Base-by-base conservation (phyloP, 2,113 vertebrate genomes). In the Papio anubis region DNA sequence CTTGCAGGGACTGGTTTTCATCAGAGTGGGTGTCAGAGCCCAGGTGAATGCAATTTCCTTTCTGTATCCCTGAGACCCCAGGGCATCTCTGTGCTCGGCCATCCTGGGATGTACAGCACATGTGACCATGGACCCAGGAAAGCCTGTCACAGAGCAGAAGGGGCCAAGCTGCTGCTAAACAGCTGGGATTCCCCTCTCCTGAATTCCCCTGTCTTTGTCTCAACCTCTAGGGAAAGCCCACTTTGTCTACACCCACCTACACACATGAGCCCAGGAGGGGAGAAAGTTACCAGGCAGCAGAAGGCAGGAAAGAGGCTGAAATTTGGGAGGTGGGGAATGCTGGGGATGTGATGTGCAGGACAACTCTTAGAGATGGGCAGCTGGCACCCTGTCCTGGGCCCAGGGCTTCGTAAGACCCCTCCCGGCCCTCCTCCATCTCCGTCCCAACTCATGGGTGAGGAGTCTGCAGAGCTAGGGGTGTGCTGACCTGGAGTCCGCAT, bases 101-200 rank as follows among this genome's bases (percentile, higher is more conserved):
- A 2, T 66, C 38, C 4, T 1, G 8, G 35, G 48, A 0, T 3
- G 0, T 66, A 3, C 8, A n/a, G 38, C 32, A 2, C 4, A 7
- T 78, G 68, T 57, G 70, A n/a, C 43, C n/a, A 8, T 8, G 16
- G 40, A 25, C 50, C 27, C 76, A 12, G 6, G 27, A 45, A 66
- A 40, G 57, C 32, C n/a, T 17, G 25, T 45, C 8, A 0, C 73
- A 73, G 38, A 32, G 81, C 4, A 3, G 12, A 66, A 52, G 14
- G 32, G 14, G 35, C 23, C 48, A 32, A 32, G 25, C 73, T n/a
- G 4, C 75, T 48, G n/a, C 48, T 64, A 25, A 9, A 35, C 30
- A 35, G 25, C 76, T 40, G 66, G 2, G 7, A 50, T 55, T 52
- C 23, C 61, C 82, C 40, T 86, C 6, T 20, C 66, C 83, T 35